phyloP scores from a whole-genome alignment of 2,888 invertebrate species.

The Nysson spinosus region DNA sequence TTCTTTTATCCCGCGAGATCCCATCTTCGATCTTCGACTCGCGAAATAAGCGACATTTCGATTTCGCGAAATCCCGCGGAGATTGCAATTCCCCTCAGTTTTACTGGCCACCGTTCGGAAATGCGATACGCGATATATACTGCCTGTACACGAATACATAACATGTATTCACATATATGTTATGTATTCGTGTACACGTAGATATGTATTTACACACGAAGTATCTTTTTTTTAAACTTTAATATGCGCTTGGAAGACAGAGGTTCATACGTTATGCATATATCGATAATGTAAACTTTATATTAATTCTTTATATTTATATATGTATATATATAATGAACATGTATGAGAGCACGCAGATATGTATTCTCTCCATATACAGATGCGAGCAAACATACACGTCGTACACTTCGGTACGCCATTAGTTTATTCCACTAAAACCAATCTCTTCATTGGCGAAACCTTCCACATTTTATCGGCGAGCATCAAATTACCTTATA shows the following conservation, averaged over 20 bases:
- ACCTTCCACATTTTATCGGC: too few relatives aligned
- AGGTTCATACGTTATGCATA: constrained; percentile 73
- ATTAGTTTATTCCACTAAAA: too few relatives aligned
- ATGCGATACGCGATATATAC: constrained; percentile 39
- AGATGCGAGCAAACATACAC: not conserved
- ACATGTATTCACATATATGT: constrained; percentile 37
- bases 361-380: constrained; percentile 4
- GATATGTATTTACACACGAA: constrained; percentile 59
- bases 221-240: constrained; percentile 53
- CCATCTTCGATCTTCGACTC: too few relatives aligned
- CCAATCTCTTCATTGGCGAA: too few relatives aligned
- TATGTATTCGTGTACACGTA: constrained; percentile 56
- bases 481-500: too few relatives aligned
- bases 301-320: constrained; percentile 30
- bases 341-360: constrained; percentile 11
- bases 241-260: constrained; percentile 76
- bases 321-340: constrained; percentile 20
- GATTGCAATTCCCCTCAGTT: constrained; percentile 3
- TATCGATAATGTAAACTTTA: constrained; percentile 49
- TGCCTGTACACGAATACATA: constrained; percentile 4
- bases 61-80: not conserved
- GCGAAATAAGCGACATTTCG: not conserved
- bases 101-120: constrained; percentile 25
- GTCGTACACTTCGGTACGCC: not conserved
- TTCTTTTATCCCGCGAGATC: not conserved